These are phyloP conservation scores for Alosa sapidissima DNA, from an alignment of 2,797 vertebrate genomes.

Conservation along the genomic window DNA sequence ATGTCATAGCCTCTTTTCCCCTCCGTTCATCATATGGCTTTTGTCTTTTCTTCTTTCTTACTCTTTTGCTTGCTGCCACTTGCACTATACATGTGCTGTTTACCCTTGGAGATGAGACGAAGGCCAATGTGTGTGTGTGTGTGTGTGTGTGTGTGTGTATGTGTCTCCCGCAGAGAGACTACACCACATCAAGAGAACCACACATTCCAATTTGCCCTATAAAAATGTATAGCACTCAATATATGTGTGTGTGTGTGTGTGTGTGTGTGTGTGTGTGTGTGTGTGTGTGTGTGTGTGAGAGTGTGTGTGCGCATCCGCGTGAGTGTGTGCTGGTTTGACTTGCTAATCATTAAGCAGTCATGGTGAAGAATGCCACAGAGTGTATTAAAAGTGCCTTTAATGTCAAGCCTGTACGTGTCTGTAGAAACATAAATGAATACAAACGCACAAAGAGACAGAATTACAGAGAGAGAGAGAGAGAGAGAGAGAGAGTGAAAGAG, in stretches of 20 bases:
- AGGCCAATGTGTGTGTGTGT: background rate
- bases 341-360: background rate
- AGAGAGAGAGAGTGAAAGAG: background rate
- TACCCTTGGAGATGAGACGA: background rate
- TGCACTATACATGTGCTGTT: background rate
- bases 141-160: background rate
- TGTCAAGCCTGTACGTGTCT: background rate
- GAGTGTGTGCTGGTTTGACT: background rate
- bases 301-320: background rate
- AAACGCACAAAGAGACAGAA: background rate
- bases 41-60: background rate
- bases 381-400: background rate
- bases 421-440: background rate
- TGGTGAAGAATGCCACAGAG: background rate
- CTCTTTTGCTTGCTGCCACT: background rate
- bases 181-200: constrained; percentile 12
- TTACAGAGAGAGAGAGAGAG: background rate
- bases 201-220: constrained; percentile 43
- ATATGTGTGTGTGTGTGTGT: background rate
- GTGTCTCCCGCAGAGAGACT: constrained; percentile 46
- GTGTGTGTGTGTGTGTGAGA: background rate
- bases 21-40: background rate
- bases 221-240: background rate
- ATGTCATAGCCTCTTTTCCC: background rate
- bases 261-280: background rate